Conservation (phyloP, 37 sponge, comb jelly and placozoan genomes). For the Dysidea cf. avara region DNA sequence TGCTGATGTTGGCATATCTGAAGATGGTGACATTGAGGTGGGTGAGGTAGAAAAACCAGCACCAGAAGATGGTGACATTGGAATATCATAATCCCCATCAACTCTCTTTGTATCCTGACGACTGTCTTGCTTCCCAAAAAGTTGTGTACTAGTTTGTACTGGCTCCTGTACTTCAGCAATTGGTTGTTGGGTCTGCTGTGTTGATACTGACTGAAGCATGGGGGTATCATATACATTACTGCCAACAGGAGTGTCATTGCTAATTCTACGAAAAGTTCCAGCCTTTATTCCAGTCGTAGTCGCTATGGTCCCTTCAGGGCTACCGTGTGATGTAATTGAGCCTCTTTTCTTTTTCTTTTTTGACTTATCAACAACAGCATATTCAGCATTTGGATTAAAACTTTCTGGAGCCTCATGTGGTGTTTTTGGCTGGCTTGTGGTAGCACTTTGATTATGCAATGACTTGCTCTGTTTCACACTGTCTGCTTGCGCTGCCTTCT, state of each 20-base stretch:
- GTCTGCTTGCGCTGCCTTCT: neutral
- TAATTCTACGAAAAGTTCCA: too few species aligned
- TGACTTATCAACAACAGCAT: constrained; percentile 20
- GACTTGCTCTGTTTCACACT: neutral
- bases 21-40: too few species aligned
- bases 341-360: neutral
- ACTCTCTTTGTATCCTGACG: neutral
- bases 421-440: neutral
- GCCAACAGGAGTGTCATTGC: too few species aligned
- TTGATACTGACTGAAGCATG: too few species aligned
- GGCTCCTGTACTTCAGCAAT: too few species aligned
- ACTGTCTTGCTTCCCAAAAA: too few species aligned
- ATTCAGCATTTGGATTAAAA: neutral
- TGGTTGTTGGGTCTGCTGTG: too few species aligned
- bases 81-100: neutral
- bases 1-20: too few species aligned
- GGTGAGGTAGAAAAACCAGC: neutral
- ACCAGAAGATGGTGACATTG: neutral
- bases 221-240: too few species aligned
- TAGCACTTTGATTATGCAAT: neutral
- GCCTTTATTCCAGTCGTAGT: too few species aligned
- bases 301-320: too few species aligned
- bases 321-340: neutral
- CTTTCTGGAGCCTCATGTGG: neutral
- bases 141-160: too few species aligned